phyloP scores from a whole-genome alignment of 2,888 invertebrate genomes.

The Synergus itoensis region DNA sequence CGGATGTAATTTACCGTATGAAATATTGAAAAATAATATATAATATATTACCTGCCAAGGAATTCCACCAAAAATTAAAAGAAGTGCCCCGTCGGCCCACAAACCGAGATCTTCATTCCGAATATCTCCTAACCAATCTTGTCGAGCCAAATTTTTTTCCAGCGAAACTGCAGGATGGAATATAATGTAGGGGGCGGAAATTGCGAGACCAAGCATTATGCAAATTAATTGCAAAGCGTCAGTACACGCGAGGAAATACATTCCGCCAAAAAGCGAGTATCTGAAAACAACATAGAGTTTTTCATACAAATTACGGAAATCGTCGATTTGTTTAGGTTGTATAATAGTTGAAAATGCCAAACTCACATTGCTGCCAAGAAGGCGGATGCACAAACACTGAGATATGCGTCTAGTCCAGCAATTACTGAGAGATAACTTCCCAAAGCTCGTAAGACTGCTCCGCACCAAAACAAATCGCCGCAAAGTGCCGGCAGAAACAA shows the following conservation, averaged over 20 bases:
- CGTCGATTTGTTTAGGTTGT: not conserved
- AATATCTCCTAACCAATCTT: constrained; percentile 81
- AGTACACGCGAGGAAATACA: constrained; percentile 87
- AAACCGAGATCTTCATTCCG: constrained; percentile 77
- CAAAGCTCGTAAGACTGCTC: constrained; percentile 83
- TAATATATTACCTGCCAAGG: constrained; percentile 82
- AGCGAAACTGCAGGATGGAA: constrained; percentile 80
- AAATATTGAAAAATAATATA: not conserved
- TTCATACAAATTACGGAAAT: too few species aligned
- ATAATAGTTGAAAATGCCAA: not conserved
- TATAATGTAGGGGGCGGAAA: constrained; percentile 83
- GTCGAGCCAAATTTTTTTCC: constrained; percentile 70
- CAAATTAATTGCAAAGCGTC: constrained; percentile 85
- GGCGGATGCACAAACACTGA: constrained; percentile 72
- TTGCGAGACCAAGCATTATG: constrained; percentile 83
- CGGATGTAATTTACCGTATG: too few species aligned
- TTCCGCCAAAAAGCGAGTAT: constrained; percentile 85
- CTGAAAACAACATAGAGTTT: constrained; percentile 56
- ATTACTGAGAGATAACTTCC: constrained; percentile 78
- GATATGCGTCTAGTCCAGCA: constrained; percentile 69
- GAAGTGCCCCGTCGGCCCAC: constrained; percentile 81
- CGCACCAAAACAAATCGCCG: constrained; percentile 86
- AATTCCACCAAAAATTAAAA: constrained; percentile 84
- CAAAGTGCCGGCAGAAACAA: constrained; percentile 84
- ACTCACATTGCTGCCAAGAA: constrained; percentile 72